Evolutionary conservation across 1,140 invertebrate species (phyloP), one percentile per base, ranked within the genome.

Genomic region (Tribolium madens): DNA sequence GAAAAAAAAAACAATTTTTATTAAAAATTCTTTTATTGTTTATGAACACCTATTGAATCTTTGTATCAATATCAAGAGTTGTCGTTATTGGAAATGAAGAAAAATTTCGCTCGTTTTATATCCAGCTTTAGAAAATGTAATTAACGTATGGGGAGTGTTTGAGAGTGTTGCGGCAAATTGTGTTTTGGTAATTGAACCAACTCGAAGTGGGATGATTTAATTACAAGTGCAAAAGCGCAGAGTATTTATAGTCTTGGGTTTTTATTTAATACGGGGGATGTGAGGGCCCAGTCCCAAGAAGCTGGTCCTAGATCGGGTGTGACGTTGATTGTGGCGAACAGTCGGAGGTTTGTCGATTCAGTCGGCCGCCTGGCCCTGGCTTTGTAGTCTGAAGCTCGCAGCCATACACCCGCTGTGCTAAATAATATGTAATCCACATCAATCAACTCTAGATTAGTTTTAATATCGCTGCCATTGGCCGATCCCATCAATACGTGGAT

Each of bases 371-470:
- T 52, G 70, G 42, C 46, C 70, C 50, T 21, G 18, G 70, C 70
- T 48, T 72, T 72, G 69, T 71, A 71, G 70, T 72, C 70, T 72
- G 70, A 46, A 72, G 50, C 17, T 72, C 50, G 42, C 46, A 72
- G 70, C 70, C 50, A 72, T 52, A 72, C 48, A 77, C 79, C 77
- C 78, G 79, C 79, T 81, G 79, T 33, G 78, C 47, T 79, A 79
- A 81, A 79, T 81, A 81, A 81, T 81, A 79, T 79, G 78, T 77
- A 81, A 81, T 81, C 78, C 79, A 79, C 79, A 81, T 81, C 78
- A 79, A 81, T 81, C 79, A 81, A 81, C 75, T 77, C 79, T 80
- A 80, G 79, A 80, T 80, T 80, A 79, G 77, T 80, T 80, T 80
- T 79, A 79, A 80, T 79, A 79, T 80, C 70, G 64, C 73, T 76